Base-by-base conservation (phyloP, 1,140 invertebrate genomes). In the Dreissena polymorpha region DNA sequence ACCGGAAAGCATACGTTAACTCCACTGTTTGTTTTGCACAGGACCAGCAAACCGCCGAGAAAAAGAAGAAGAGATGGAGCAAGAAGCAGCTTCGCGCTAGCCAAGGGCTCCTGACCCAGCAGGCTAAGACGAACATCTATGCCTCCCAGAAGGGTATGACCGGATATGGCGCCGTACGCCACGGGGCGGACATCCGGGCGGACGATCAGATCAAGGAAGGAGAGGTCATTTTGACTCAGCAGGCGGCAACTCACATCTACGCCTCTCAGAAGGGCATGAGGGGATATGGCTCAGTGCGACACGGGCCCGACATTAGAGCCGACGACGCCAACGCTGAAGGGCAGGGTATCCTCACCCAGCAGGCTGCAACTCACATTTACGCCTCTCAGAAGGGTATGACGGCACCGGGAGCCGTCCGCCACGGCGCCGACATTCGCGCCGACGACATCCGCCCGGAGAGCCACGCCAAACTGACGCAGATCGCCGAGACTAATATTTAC, bases 121-220 rank as follows among this genome's bases (percentile, higher is more conserved):
- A 98, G 92, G 97, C 97, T 90, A 97, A 97, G 68, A 97, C 96
- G 86, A 98, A 99, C 94, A 98, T 98, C 93, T 93, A 92, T 50
- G 97, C 97, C 86, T 98, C 94, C 89, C 97, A 98, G 93, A 98
- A 92, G 90, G 64, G 87, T 71, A 74, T 90, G 86, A 96, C 65
- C 25, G 76, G 88, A 6, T 85, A 90, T 60, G 88, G 88, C 25
- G 84, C 76, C 27, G 75, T 81, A 49, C 63, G 90, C 23, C 88
- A 91, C 67, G 85, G 89, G 51, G 84, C 88, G 51, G 89, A 91
- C 63, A 90, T 90, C 60, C 79, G 84, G 18, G 85, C 83, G 63
- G 89, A 91, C 51, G 85, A 86, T 49, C 83, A 86, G 51, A 83
- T 65, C 39, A 98, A 94, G 98, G 88, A 93, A 95, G 97, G 97